Evolutionary conservation across 2,888 invertebrate genomes (phyloP), one percentile per base, ranked within the genome.

Genomic region (Agriopis leucophaearia): DNA sequence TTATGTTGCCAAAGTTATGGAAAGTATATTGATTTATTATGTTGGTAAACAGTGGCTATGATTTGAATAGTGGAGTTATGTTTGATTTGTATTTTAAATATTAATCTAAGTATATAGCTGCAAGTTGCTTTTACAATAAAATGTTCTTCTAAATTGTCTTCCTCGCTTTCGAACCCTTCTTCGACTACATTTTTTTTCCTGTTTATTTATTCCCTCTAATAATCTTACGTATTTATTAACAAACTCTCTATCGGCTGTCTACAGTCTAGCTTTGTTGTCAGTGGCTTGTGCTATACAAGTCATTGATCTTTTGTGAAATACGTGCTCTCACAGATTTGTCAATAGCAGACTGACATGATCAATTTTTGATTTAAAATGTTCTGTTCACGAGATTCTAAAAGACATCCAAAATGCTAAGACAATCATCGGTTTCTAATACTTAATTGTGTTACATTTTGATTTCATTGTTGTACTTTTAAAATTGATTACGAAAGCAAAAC

Each of bases 301-400:
- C 67, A 12, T 48, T 67, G 58, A 63, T 54, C 67, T 63, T 58
- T 16, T 47, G 38, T 18, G 38, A 44, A 18, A 45, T 57, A 60
- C 15, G 57, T 52, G 52, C 8, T 42, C 44, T 51, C 55, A 40
- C 42, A 48, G 38, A 59, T 55, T 42, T 18, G 40, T 8, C 40
- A 18, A 40, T 40, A 7, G 0, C 9, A 8, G 38, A 8, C 2
- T 27, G 27, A 27, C 5, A 27, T 27, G 5, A 27, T 27, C 27
- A 27, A 27, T 27, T 7, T 44, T 44, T 42, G 13, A 42, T 42
- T 10, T 13, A n/a, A 44, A 0, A n/a, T 44, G 9, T 44, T 8
- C 2, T 42, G 42, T 8, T 9, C 6, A 9, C 9, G 9, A 47
- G 6, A 16, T 27, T 27, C 27, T 2, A 5, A n/a, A 27, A 5